Evolutionary conservation across 2,888 invertebrate genomes (phyloP).

Genomic region (Tupiocoris notatus): DNA sequence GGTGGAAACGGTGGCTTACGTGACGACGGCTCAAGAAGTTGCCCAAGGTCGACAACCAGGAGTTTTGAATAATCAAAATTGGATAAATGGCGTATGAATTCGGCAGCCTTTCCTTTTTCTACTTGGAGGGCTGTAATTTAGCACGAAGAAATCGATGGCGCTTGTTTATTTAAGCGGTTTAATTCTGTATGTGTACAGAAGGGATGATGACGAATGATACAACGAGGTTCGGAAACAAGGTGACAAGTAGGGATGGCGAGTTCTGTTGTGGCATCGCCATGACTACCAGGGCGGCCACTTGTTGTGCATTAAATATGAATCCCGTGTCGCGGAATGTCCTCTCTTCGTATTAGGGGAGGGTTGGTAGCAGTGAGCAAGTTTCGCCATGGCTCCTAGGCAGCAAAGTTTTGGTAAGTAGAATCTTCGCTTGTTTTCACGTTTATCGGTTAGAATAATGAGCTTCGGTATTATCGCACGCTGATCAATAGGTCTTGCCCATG

Average conservation of each 20-base stretch:
- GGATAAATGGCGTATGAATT: not conserved
- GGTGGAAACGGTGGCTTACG: too few relatives aligned
- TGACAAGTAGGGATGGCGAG: not conserved
- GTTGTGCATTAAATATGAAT: constrained; percentile 34
- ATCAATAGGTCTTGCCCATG: too few relatives aligned
- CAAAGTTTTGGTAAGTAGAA: not conserved
- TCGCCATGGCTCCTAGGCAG: not conserved
- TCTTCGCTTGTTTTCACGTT: too few relatives aligned
- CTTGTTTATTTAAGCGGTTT: constrained; percentile 16
- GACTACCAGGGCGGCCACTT: constrained; percentile 18
- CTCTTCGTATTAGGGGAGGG: not conserved
- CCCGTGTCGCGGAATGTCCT: not conserved
- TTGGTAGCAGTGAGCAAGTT: not conserved
- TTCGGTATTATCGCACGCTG: too few relatives aligned
- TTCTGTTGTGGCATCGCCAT: constrained; percentile 26
- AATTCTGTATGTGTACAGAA: constrained; percentile 6
- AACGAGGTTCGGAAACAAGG: constrained; percentile 7
- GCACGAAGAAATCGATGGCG: constrained; percentile 3
- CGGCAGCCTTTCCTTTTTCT: not conserved
- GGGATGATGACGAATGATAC: not conserved
- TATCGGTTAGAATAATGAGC: too few relatives aligned
- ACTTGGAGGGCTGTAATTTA: too few relatives aligned
- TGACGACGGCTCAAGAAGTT: too few relatives aligned
- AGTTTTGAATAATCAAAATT: not conserved
- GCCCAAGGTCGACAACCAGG: not conserved